Percentiles rank a stretch among this genome's conserved stretches.
phyloP scores from a whole-genome alignment of 2,888 invertebrate species.

The Trichacis sp. region DNA sequence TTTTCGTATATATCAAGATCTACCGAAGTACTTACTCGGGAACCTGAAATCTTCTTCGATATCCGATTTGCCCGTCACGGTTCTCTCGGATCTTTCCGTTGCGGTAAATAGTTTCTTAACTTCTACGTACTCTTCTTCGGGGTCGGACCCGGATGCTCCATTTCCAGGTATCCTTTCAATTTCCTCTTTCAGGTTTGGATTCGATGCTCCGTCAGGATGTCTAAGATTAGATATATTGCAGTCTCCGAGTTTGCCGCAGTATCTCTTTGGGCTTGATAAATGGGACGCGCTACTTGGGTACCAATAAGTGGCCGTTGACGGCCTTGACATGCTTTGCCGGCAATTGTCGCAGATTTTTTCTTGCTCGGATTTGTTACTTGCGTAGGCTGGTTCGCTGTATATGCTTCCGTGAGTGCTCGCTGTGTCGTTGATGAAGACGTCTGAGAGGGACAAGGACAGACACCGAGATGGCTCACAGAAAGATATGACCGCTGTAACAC shows the following conservation, averaged over 20 bases:
- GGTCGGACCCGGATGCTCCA: conserved; percentile 75
- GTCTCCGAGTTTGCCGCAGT: conserved; percentile 74
- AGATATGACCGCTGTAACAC: too few relatives aligned
- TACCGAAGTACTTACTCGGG: conserved; percentile 50
- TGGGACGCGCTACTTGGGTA: conserved; percentile 70
- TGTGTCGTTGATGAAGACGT: conserved; percentile 77
- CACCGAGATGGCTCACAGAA: conserved; percentile 74
- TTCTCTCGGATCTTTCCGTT: conserved; percentile 61
- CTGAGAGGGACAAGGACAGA: conserved; percentile 79
- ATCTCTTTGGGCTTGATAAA: conserved; percentile 76
- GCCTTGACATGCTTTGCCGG: conserved; percentile 78
- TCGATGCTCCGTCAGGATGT: conserved; percentile 93
- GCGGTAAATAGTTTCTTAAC: conserved; percentile 63
- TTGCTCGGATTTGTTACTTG: conserved; percentile 70
- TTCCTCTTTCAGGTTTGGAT: conserved; percentile 86
- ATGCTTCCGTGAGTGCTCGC: conserved; percentile 83
- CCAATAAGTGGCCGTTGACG: conserved; percentile 77
- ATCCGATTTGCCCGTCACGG: conserved; percentile 67
- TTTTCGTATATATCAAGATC: neutral
- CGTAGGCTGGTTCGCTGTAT: conserved; percentile 87
- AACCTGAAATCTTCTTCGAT: conserved; percentile 64
- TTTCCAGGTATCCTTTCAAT: conserved; percentile 74
- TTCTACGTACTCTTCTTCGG: conserved; percentile 71
- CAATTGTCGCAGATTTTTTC: conserved; percentile 84
- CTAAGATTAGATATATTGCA: conserved; percentile 77